phyloP scores from a whole-genome alignment of 2,113 vertebrate species.

The Micronycteris hirsuta region DNA sequence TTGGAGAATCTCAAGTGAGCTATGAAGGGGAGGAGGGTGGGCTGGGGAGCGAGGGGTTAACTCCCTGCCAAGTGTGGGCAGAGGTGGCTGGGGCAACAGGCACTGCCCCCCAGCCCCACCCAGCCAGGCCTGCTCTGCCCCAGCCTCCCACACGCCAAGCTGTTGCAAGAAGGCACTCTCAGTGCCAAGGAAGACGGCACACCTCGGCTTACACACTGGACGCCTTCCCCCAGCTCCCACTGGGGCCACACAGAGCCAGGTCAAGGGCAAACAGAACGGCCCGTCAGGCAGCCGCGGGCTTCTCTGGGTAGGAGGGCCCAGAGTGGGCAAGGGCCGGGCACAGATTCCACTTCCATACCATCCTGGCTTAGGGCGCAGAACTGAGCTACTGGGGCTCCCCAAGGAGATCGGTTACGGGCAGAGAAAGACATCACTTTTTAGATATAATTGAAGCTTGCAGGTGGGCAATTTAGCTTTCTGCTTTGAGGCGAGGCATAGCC shows the following conservation, averaged over 20 bases:
- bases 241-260: accelerated
- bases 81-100: conserved; percentile 22
- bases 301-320: not conserved
- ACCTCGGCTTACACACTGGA: not conserved
- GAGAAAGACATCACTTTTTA: not conserved
- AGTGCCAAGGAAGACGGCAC: conserved; percentile 37
- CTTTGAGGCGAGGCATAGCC: not conserved
- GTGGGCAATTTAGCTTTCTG: not conserved
- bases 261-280: not conserved
- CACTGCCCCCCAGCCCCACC: not conserved
- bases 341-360: too few relatives aligned
- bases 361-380: not conserved
- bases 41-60: not conserved
- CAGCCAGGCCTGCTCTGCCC: not conserved
- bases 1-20: not conserved
- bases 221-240: not conserved
- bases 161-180: not conserved
- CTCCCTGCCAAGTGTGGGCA: not conserved
- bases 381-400: not conserved
- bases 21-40: too few relatives aligned
- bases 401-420: not conserved
- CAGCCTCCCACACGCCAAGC: conserved; percentile 13
- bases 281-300: not conserved
- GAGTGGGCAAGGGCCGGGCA: not conserved
- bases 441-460: not conserved